Base-by-base conservation (phyloP, 1,140 invertebrate species). In the Drosophila dunni region DNA sequence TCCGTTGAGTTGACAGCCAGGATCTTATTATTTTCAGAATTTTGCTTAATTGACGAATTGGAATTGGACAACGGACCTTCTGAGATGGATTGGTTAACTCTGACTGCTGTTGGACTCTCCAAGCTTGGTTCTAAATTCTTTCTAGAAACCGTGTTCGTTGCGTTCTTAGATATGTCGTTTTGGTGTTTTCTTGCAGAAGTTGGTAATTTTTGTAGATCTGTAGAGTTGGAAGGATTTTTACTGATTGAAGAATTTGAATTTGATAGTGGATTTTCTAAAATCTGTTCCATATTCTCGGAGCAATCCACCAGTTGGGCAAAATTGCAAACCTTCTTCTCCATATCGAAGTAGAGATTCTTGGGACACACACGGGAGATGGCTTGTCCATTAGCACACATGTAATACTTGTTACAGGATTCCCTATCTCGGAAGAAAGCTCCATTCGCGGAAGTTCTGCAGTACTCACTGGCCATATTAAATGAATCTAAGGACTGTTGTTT, bases 301-400 rank as follows among this genome's bases (percentile, higher is more conserved):
- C 54, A 42, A 2, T 57, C 42, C 0, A 77, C 75, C 6, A 57
- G 7, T 4, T 29, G 29, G 0, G 69, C 69, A 6, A 64, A 63
- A 17, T 77, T 63, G 20, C 75, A 77, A 15, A 67, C 11, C 34
- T 34, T 67, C 5, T 34, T 73, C 20, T 57, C 17, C 11, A 66
- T 51, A 33, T 76, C 74, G 17, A 76, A 76, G 24, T 72, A 61
- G 0, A 76, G 50, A 15, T 50, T 42, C 33, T 34, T 15, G 7
- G 74, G 74, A 38, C 74, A 76, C 15, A 61, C 13, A 9, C 68
- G 53, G 2, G 42, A n/a, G 34, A 66, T 44, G 0, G 62, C 56
- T 10, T 3, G 36, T 3, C 75, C 58, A 60, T 68, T 68, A 3
- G 53, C 58, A 48, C 75, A 77, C 7, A 77, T 38, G 38, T 74